These are phyloP conservation scores for Bombus picipes DNA, from an alignment of 1,140 invertebrate species.

Conservation along the genomic window DNA sequence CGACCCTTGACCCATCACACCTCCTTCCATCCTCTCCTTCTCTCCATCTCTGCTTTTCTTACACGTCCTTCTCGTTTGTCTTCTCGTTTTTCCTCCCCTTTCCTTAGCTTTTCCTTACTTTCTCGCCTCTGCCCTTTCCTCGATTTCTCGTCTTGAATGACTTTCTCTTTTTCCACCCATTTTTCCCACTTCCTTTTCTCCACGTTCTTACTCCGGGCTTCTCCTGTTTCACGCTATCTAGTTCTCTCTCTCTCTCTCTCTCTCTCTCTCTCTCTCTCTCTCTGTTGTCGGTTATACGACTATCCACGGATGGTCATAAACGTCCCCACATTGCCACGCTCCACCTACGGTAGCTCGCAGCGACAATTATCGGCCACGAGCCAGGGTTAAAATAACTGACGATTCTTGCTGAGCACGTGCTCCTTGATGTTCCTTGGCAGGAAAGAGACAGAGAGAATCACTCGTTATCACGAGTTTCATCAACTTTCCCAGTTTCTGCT, in stretches of 20 bases:
- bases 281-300: conserved; percentile 44
- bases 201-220: background rate
- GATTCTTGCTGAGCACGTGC: conserved; percentile 27
- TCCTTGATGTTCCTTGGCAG: background rate
- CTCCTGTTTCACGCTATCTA: background rate
- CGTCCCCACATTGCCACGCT: conserved; percentile 27
- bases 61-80: background rate
- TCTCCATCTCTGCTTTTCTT: background rate
- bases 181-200: background rate
- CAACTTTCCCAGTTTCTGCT: background rate
- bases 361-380: conserved; percentile 56
- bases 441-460: background rate
- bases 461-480: conserved; percentile 23
- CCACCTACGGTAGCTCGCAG: conserved; percentile 17
- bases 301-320: conserved; percentile 42
- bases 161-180: conserved; percentile 18
- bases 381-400: conserved; percentile 33
- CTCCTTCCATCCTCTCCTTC: background rate
- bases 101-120: background rate
- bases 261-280: background rate
- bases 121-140: background rate
- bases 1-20: conserved; percentile 57
- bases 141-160: conserved; percentile 10
- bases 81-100: background rate
- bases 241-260: background rate